Evolutionary conservation across 2,797 vertebrate species (phyloP), one percentile per base, ranked within the genome.

Genomic region (Galago senegalensis): DNA sequence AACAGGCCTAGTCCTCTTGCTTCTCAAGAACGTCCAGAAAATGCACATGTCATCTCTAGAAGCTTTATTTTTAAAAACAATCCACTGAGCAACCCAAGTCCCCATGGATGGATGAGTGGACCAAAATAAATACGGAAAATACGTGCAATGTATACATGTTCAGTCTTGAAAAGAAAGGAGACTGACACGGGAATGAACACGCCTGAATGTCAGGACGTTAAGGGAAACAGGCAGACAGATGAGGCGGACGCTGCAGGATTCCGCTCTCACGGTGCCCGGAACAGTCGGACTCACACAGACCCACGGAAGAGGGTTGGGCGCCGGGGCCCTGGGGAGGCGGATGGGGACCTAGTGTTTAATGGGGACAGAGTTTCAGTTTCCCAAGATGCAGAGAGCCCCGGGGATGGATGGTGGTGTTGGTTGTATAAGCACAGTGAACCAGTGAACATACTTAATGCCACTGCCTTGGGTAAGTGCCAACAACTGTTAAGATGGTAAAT

Each of bases 361-460:
- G 16, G 70, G 46, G 13, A 18, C 16, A 34, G 67, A 84, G 34
- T 37, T 43, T 73, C 61, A 14, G 46, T 60, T 17, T 60, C 11
- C 21, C 27, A 40, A 60, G 17, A 43, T 34, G 10, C 40, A 56
- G 12, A 17, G 11, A 0, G 27, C 46, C 43, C 49, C 61, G n/a
- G 43, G 29, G 40, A n/a, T 8, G 6, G 77, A 27, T 0, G 1
- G 18, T 2, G 25, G 17, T 29, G 21, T 77, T 0, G 0, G 8
- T 0, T 23, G 0, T 18, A 17, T 20, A 8, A 56, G 46, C 23
- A 0, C 5, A 0, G 3, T n/a, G n/a, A n/a, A n/a, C n/a, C n/a
- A n/a, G n/a, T 18, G 18, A 34, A 31, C 10, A 7, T 8, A 2
- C 17, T 80, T 65, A 20, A 6, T 63, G 13, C 20, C 6, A 9